Base-by-base conservation (phyloP, 2,888 invertebrate species). In the Rambutsinella grinnellia region DNA sequence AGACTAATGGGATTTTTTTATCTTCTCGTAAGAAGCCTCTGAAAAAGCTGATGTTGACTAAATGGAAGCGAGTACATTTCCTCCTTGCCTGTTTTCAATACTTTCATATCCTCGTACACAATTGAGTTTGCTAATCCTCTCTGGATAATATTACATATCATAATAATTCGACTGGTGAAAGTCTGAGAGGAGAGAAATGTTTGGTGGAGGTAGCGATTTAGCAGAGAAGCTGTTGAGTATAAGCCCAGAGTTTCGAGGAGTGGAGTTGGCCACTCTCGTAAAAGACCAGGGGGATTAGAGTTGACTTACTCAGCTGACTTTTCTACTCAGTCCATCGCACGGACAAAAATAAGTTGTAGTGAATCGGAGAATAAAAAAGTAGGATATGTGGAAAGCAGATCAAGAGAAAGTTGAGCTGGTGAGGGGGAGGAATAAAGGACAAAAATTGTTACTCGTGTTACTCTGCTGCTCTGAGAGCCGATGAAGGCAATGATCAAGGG, bases 1-100 rank as follows among this genome's bases (percentile, higher is more conserved):
- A 57, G 46, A 57, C 57, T 67, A 67, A 67, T 67, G 57, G 57
- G 67, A 67, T 67, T 67, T 57, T 57, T 57, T 56, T 51, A 6
- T 21, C 26, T 15, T 17, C 19, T 36, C 53, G 17, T 3, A 51
- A 63, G 44, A 54, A 5, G n/a, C n/a, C n/a, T 36, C 36, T 5
- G 36, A 36, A 21, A 19, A 36, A 57, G 15, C 36, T 13, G 8
- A 49, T 17, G 49, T n/a, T 49, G 15, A 17, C 49, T 5, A 49
- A 3, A n/a, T 49, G 6, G 49, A 3, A 49, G 3, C 49, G 3
- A 49, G 49, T 49, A 5, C 49, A 8, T 13, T 17, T 49, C 13
- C 13, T 36, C 36, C 36, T 8, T 36, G 5, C 13, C 36, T 13
- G 13, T 36, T 36, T 36, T 36, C 36, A 36, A 36, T 36, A 36